Conservation (phyloP, 2,888 invertebrate species). For the Elegia similella region DNA sequence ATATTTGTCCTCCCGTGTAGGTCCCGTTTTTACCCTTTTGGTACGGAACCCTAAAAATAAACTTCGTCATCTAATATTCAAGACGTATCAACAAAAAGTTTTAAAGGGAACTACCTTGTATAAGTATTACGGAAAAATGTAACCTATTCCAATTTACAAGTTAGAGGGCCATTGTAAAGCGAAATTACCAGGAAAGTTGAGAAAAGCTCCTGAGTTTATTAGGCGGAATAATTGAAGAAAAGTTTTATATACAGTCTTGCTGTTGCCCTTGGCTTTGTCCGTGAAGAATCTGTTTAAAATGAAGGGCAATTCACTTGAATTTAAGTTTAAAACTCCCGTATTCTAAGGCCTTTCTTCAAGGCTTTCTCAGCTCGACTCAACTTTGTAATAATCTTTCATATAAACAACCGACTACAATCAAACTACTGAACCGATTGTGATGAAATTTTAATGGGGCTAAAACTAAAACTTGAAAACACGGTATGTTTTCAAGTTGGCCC, state of each 20-base stretch:
- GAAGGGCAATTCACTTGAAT: not conserved
- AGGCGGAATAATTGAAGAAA: conserved; percentile 8
- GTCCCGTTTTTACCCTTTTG: too few relatives aligned
- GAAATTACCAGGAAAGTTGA: conserved; percentile 13
- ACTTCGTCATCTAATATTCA: not conserved
- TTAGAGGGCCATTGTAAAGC: conserved; percentile 3
- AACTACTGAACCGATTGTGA: too few relatives aligned
- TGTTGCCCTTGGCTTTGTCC: not conserved
- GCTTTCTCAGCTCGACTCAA: too few relatives aligned
- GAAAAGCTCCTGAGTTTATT: conserved; percentile 4
- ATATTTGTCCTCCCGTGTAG: too few relatives aligned
- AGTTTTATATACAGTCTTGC: not conserved
- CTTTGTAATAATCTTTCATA: too few relatives aligned
- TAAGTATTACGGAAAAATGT: not conserved
- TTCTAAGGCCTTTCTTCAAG: too few relatives aligned
- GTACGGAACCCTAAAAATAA: too few relatives aligned
- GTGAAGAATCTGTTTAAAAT: not conserved
- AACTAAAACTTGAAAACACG: too few relatives aligned
- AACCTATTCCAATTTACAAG: conserved; percentile 6
- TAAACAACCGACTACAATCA: too few relatives aligned
- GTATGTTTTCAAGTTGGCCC: too few relatives aligned
- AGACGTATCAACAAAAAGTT: not conserved
- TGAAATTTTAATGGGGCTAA: too few relatives aligned
- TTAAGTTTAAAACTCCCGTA: too few relatives aligned
- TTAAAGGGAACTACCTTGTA: not conserved